Evolutionary conservation across 2,888 invertebrate genomes (phyloP), one percentile per base, ranked within the genome.

Genomic region (Melangyna quadrimaculata): DNA sequence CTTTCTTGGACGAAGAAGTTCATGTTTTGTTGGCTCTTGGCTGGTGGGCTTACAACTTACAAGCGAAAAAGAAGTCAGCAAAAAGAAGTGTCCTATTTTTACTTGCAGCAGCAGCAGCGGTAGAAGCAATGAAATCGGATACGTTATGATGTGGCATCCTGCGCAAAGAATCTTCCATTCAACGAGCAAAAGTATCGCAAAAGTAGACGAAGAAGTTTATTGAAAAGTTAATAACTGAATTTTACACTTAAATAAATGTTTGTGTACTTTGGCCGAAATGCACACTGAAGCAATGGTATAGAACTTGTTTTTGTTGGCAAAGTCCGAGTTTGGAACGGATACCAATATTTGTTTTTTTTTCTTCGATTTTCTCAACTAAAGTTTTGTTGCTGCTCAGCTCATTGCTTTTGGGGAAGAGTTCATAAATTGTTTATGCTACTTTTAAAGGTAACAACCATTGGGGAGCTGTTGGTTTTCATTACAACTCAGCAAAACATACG

Each of bases 171-270:
- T 59, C 61, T 51, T 32, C 32, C 17, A 10, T 45, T 27, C 27
- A 19, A 3, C 24, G 10, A 17, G 17, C 59, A 67, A 81, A 80
- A 86, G 81, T 78, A 77, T 73, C 61, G 86, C 73, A 86, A 72
- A 86, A 86, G 86, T 86, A 77, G 86, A 86, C 72, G 81, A 86
- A 80, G 70, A 86, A 86, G 81, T 81, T 86, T 86, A 86, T 86
- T 86, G 86, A 86, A 81, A 86, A 86, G 86, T 86, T 86, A 86
- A 86, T 86, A 86, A 86, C 81, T 86, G 86, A 86, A 86, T 86
- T 86, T 86, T 86, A 86, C 86, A 86, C 86, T 86, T 86, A 86
- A 86, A 86, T 86, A 86, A 86, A 86, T 81, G 86, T 86, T 78
- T 81, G 86, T 81, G 73, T 86, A 81, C 86, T 84, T 77, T 80